Base-by-base conservation (phyloP, 2,888 invertebrate species). In the Philereme transversata region DNA sequence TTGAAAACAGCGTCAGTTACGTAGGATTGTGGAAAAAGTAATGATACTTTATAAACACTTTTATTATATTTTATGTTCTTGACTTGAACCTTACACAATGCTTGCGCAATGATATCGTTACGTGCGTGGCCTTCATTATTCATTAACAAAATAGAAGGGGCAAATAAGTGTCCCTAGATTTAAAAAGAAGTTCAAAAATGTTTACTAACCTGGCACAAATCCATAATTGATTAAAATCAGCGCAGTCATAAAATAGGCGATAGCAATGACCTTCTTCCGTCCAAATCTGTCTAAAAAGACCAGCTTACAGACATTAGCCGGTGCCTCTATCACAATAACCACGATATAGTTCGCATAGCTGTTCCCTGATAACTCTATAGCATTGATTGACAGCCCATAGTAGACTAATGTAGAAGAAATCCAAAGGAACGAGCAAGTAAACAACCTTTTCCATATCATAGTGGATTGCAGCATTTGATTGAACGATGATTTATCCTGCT, bases 341-440 rank as follows among this genome's bases (percentile, higher is more conserved):
- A 78, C 94, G 5, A 96, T 95, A 70, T 97, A 97, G 78, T 97
- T 97, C 48, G 95, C 76, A 75, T 97, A 97, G 72, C 95, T 95
- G 73, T 97, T 95, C 2, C 96, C 97, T 11, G 95, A 94, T 34
- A 97, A 82, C 4, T 95, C 93, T 50, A 96, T 96, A 0, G 97
- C 95, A 77, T 96, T 96, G 46, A 97, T 92, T 0, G 96, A 96
- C 38, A 97, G 84, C 0, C 97, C 97, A 68, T 96, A 97, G 81
- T 96, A 97, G 5, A 97, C 95, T 60, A 97, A 93, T 4, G 96
- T 95, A 60, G 96, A 96, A 0, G 96, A 94, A 8, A 95, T 94
- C 97, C 97, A 97, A 67, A 96, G 94, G 68, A 96, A 94, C 1
- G 95, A 95, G 64, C 96, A 96, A 36, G 94, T 95, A 49, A 94